phyloP scores from a whole-genome alignment of 2,113 vertebrate genomes.

The Osmerus eperlanus region DNA sequence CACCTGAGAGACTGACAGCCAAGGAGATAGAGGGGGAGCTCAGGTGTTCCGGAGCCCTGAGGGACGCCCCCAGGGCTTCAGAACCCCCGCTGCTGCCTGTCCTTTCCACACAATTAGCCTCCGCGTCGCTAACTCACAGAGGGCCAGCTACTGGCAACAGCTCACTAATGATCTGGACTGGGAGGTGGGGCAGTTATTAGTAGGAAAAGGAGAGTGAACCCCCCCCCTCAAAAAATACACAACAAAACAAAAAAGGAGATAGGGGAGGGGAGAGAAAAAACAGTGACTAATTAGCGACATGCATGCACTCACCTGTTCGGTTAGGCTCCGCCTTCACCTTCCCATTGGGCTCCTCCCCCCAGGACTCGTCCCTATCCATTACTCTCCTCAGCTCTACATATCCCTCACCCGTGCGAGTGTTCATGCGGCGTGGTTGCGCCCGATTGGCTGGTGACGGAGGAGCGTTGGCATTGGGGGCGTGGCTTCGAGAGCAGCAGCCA shows the following conservation, averaged over 20 bases:
- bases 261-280: slow-evolving; percentile 16
- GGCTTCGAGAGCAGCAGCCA: slow-evolving; percentile 49
- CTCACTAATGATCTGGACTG: slow-evolving; percentile 74
- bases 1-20: slow-evolving; percentile 74
- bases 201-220: slow-evolving; percentile 7
- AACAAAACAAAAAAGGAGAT: slow-evolving; percentile 43
- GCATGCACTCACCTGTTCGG: slow-evolving; percentile 67
- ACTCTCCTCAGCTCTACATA: slow-evolving; percentile 68
- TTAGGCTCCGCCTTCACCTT: slow-evolving; percentile 59
- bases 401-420: slow-evolving; percentile 39
- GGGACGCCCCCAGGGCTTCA: slow-evolving; percentile 51
- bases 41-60: slow-evolving; percentile 60
- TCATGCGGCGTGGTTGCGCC: slow-evolving; percentile 11
- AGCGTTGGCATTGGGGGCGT: slow-evolving; percentile 28
- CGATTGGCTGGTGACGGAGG: slow-evolving; percentile 70
- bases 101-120: slow-evolving; percentile 75
- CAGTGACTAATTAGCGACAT: slow-evolving; percentile 70
- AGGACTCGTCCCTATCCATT: slow-evolving; percentile 35
- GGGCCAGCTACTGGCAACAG: slow-evolving; percentile 71
- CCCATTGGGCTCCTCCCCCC: slow-evolving; percentile 54
- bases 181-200: slow-evolving; percentile 26
- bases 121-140: slow-evolving; percentile 70
- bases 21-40: slow-evolving; percentile 64
- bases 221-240: slow-evolving; percentile 28
- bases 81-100: slow-evolving; percentile 63